Percentiles rank a stretch among this genome's conserved stretches.
Evolutionary conservation across 2,113 vertebrate genomes (phyloP).

Genomic region (Jaculus jaculus): DNA sequence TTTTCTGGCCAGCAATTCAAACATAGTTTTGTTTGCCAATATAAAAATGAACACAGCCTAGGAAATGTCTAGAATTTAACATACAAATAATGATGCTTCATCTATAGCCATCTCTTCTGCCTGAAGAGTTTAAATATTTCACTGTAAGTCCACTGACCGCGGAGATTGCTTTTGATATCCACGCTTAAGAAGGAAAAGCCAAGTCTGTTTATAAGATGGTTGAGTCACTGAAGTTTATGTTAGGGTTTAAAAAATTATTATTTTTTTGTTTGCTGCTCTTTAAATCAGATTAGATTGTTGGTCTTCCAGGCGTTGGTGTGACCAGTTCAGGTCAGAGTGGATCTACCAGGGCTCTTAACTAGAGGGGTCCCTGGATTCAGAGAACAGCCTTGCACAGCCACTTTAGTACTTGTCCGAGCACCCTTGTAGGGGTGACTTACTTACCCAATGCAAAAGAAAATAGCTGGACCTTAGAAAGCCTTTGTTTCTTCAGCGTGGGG

Average conservation of each 20-base stretch:
- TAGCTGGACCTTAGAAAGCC: background rate
- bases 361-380: background rate
- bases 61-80: constrained; percentile 15
- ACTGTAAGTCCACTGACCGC: background rate
- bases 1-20: constrained; percentile 6
- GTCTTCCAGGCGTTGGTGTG: background rate
- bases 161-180: constrained; percentile 22
- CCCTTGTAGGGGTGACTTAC: background rate
- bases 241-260: background rate
- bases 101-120: background rate
- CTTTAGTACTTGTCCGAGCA: constrained; percentile 6
- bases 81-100: background rate
- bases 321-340: background rate
- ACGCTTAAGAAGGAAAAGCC: background rate
- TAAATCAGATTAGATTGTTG: background rate
- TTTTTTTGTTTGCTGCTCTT: background rate
- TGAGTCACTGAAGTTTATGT: constrained; percentile 7
- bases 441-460: background rate
- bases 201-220: background rate
- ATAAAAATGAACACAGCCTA: background rate
- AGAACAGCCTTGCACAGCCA: background rate
- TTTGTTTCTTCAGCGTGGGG: background rate
- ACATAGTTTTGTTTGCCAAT: background rate
- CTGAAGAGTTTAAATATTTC: background rate
- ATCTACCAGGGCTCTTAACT: background rate